Base-by-base conservation (phyloP, 2,888 invertebrate genomes). In the Nebria brevicollis region DNA sequence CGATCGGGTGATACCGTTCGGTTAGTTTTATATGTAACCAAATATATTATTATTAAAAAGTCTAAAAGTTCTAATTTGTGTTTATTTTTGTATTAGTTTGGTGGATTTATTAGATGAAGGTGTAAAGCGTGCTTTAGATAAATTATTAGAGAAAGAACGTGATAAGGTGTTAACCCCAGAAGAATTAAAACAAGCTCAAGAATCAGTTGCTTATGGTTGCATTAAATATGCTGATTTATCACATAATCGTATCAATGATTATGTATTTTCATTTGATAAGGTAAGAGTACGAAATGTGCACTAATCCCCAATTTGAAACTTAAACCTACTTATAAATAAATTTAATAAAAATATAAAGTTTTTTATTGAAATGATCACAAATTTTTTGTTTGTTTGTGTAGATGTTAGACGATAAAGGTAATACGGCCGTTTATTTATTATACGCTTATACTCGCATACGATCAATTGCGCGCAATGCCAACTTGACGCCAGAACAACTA, bases 401-500 rank as follows among this genome's bases (percentile, higher is more conserved):
- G 91, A 99, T 99, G 99, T 91, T 99, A 83, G 98, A 99, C 87
- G 99, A 99, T 88, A 95, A 96, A 88, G 99, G 99, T 10, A 99
- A 99, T 88, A 99, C 99, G 0, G 99, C 99, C 0, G 98, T 98
- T 0, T 99, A 99, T 88, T 90, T 99, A 77, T 90, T 99, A 7
- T 99, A 99, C 89, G 97, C 98, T 0, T 93, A 96, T 85, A 98
- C 98, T 10, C 92, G 99, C 66, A 99, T 99, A 84, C 93, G 95
- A 86, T 98, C 96, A 0, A 97, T 97, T 85, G 95, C 95, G 2
- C 91, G 97, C 73, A 95, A 92, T 83, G 95, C 96, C 1, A 93
- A 95, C 84, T 88, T 96, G 34, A 91, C 92, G 0, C 86, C 90
- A 10, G 92, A 93, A 20, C 91, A 94, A 83, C 89, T 96, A 66